phyloP scores from a whole-genome alignment of 2,888 invertebrate species.

The Megaustenia siamemsis region DNA sequence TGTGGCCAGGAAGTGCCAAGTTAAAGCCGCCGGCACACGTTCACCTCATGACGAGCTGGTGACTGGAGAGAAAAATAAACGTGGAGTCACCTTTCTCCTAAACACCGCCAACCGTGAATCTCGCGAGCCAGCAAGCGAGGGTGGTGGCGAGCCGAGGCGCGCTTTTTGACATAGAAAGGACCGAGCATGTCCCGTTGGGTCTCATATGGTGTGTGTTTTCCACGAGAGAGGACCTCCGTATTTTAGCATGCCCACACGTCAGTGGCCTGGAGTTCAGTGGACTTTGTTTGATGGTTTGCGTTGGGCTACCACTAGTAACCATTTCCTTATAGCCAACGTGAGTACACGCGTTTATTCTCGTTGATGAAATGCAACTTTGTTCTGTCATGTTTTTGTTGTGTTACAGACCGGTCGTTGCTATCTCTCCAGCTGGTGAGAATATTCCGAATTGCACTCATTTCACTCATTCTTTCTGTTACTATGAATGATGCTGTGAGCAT shows the following conservation, averaged over 20 bases:
- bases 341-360: slow-evolving; percentile 20
- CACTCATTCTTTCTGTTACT: too few relatives aligned
- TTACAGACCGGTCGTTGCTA: too few relatives aligned
- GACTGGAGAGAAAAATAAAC: not conserved
- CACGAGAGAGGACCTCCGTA: slow-evolving; percentile 18
- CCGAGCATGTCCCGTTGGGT: not conserved
- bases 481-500: too few relatives aligned
- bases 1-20: too few relatives aligned
- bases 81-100: not conserved
- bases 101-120: not conserved
- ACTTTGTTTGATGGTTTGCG: slow-evolving; percentile 57
- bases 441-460: too few relatives aligned
- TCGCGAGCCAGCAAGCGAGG: slow-evolving; percentile 29
- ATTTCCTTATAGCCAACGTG: slow-evolving; percentile 55
- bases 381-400: not conserved
- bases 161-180: slow-evolving; percentile 38
- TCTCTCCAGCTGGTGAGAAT: too few relatives aligned
- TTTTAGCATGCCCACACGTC: slow-evolving; percentile 59
- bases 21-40: too few relatives aligned
- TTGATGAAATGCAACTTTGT: too few relatives aligned
- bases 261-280: slow-evolving; percentile 59
- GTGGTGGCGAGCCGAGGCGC: not conserved
- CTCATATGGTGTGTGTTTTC: slow-evolving; percentile 16
- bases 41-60: too few relatives aligned
- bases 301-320: slow-evolving; percentile 59